Conservation (phyloP, 2,113 vertebrate species). For the Proteles cristata region DNA sequence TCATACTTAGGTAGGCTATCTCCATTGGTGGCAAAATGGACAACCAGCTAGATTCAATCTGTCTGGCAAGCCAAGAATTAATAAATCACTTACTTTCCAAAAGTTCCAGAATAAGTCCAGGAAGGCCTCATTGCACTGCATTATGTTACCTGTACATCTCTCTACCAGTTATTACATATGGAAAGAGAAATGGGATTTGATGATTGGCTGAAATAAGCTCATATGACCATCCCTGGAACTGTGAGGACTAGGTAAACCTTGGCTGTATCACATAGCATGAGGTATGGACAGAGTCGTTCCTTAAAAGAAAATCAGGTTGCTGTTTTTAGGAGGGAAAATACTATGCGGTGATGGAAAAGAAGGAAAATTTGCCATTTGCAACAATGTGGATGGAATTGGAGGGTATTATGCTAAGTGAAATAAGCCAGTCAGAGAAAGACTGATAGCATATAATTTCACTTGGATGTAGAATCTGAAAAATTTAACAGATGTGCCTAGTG, state of each 20-base stretch:
- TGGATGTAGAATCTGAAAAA: too few species aligned
- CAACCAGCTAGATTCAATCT: background rate
- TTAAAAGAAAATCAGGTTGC: background rate
- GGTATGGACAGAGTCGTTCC: background rate
- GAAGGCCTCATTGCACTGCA: background rate
- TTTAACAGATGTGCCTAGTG: too few species aligned
- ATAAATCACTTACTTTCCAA: background rate
- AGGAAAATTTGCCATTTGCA: too few species aligned
- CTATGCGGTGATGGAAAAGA: too few species aligned
- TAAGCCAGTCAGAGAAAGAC: too few species aligned
- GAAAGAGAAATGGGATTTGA: background rate
- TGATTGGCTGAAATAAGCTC: background rate
- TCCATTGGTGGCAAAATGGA: background rate
- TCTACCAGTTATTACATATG: background rate
- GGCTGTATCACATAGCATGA: background rate
- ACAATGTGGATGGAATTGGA: too few species aligned
- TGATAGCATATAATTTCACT: too few species aligned
- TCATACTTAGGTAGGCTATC: background rate
- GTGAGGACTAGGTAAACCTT: background rate
- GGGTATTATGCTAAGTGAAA: too few species aligned
- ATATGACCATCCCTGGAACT: background rate
- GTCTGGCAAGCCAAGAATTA: background rate
- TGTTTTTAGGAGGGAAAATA: background rate
- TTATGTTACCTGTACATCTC: background rate
- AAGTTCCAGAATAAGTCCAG: background rate